phyloP scores from a whole-genome alignment of 2,888 invertebrate genomes.

The Calameuta filiformis region DNA sequence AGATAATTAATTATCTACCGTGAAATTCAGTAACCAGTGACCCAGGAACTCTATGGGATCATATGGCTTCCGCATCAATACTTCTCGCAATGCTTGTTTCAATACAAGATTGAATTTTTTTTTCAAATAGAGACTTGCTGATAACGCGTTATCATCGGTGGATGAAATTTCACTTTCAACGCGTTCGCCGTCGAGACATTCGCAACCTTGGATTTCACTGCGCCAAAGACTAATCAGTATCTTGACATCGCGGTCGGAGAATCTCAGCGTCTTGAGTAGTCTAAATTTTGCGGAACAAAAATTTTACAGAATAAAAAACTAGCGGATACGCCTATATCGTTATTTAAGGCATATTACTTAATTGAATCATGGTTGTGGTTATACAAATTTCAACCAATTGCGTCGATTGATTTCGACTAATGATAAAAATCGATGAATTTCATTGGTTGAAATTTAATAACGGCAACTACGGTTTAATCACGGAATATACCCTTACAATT shows the following conservation, averaged over 20 bases:
- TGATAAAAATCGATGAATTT: too few relatives aligned
- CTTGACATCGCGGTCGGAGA: slow-evolving; percentile 8
- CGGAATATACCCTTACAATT: too few relatives aligned
- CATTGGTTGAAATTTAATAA: too few relatives aligned
- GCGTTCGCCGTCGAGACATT: background rate
- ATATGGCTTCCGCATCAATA: slow-evolving; percentile 43
- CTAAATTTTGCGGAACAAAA: background rate
- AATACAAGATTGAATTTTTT: slow-evolving; percentile 34
- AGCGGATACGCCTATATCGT: too few relatives aligned
- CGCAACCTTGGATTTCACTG: background rate
- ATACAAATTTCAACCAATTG: too few relatives aligned
- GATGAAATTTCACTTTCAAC: slow-evolving; percentile 16
- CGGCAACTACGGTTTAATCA: too few relatives aligned
- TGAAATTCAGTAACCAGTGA: slow-evolving; percentile 52
- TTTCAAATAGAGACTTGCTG: slow-evolving; percentile 31
- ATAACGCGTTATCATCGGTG: slow-evolving; percentile 7
- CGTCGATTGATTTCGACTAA: too few relatives aligned
- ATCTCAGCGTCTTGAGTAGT: slow-evolving; percentile 11
- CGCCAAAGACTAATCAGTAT: slow-evolving; percentile 5
- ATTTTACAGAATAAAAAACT: too few relatives aligned
- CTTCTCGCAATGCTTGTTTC: slow-evolving; percentile 43
- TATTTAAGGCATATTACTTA: too few relatives aligned
- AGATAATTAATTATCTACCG: slow-evolving; percentile 27
- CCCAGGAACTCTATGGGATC: slow-evolving; percentile 56
- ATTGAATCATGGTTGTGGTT: too few relatives aligned